These are phyloP conservation scores for Tanypteryx hageni DNA, from an alignment of 2,888 invertebrate species.

Conservation along the genomic window DNA sequence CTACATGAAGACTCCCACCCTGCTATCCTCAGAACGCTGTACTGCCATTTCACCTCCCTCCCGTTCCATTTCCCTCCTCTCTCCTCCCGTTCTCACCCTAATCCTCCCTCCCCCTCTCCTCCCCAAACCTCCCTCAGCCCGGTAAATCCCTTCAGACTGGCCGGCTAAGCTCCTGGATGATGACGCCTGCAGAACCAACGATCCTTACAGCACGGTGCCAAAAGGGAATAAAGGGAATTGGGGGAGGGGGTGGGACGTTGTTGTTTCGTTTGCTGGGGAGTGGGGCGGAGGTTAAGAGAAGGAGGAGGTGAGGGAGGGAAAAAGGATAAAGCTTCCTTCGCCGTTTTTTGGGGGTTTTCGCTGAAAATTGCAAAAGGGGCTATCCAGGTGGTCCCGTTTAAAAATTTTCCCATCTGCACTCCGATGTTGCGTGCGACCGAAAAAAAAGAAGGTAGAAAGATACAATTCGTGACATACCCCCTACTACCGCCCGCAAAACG, in stretches of 20 bases:
- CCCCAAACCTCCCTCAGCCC: slow-evolving; percentile 17
- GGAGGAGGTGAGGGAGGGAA: slow-evolving; percentile 21
- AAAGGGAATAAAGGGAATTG: not conserved
- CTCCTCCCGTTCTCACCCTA: not conserved
- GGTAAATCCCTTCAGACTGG: slow-evolving; percentile 49
- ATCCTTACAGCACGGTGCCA: slow-evolving; percentile 24
- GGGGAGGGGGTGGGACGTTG: not conserved
- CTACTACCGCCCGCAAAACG: not conserved
- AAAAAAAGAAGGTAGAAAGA: not conserved
- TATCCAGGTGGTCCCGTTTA: slow-evolving; percentile 21
- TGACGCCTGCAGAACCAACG: slow-evolving; percentile 61
- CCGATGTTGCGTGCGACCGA: slow-evolving; percentile 37
- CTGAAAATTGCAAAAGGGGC: slow-evolving; percentile 46
- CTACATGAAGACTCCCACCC: not conserved
- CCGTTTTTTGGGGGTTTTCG: slow-evolving; percentile 9
- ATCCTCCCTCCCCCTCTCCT: not conserved
- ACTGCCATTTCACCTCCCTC: not conserved
- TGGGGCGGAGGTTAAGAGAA: not conserved
- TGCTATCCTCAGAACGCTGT: not conserved
- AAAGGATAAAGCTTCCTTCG: not conserved
- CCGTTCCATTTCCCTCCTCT: not conserved
- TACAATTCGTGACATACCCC: slow-evolving; percentile 34
- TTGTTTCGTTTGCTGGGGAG: no score
- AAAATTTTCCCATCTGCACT: slow-evolving; percentile 56
- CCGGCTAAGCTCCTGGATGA: slow-evolving; percentile 59